These are phyloP conservation scores for Phodopus roborovskii DNA, from an alignment of 2,113 vertebrate species.

Conservation along the genomic window DNA sequence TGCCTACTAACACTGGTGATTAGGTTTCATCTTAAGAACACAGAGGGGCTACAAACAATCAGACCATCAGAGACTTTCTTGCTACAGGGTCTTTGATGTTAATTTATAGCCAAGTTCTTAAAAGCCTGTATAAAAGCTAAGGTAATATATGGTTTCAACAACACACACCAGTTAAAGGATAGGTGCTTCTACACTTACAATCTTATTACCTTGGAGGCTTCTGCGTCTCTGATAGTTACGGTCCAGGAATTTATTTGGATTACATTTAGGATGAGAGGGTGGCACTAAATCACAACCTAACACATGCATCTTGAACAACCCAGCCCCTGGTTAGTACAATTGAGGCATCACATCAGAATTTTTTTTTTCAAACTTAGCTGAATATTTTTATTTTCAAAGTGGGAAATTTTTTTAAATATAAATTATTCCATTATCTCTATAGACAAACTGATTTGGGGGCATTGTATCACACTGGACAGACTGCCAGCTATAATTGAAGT, in stretches of 20 bases:
- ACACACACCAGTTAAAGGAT: neutral
- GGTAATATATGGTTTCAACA: neutral
- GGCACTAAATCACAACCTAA: slow-evolving; percentile 7
- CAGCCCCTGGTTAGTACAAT: neutral
- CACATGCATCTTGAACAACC: neutral
- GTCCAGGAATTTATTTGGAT: neutral
- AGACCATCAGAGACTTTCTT: neutral
- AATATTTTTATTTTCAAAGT: neutral
- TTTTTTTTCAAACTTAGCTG: neutral
- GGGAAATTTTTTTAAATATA: neutral
- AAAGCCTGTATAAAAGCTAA: neutral
- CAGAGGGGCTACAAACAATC: neutral
- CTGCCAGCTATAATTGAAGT: neutral
- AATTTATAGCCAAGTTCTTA: slow-evolving; percentile 25
- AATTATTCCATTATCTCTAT: neutral
- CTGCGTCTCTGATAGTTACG: neutral
- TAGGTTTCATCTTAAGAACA: neutral
- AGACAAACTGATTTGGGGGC: accelerated
- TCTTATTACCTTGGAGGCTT: neutral
- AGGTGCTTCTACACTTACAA: neutral
- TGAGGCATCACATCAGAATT: neutral
- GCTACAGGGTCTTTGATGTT: slow-evolving; percentile 31
- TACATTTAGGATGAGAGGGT: neutral
- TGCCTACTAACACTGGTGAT: neutral
- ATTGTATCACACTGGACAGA: neutral